These are phyloP conservation scores for Boleophthalmus pectinirostris DNA, from an alignment of 2,113 vertebrate species.

Conservation along the genomic window DNA sequence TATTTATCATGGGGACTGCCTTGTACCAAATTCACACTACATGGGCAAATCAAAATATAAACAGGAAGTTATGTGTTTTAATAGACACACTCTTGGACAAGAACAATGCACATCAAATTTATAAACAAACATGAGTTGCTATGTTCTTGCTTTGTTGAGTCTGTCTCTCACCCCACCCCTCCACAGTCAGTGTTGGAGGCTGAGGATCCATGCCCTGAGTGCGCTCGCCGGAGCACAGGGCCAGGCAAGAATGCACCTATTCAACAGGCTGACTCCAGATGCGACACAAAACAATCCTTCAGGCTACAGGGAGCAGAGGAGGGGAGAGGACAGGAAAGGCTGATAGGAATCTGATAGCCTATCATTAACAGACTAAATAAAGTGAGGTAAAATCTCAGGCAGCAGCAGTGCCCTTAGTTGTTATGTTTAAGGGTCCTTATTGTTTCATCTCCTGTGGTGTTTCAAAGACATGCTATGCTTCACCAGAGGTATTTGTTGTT, in stretches of 20 bases:
- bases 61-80: not conserved
- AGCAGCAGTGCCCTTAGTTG: constrained; percentile 55
- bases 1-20: too few relatives aligned
- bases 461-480: constrained; percentile 41
- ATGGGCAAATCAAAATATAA: not conserved
- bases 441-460: constrained; percentile 50
- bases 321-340: constrained; percentile 69
- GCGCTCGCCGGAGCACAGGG: constrained; percentile 68
- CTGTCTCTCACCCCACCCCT: constrained; percentile 33
- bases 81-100: not conserved
- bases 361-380: constrained; percentile 79
- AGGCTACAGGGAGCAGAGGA: constrained; percentile 66
- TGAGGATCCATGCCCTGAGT: constrained; percentile 48
- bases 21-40: not conserved
- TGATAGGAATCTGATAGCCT: constrained; percentile 81
- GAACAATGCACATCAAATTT: constrained; percentile 24
- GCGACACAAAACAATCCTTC: constrained; percentile 68
- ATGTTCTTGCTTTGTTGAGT: constrained; percentile 10
- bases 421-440: constrained; percentile 62
- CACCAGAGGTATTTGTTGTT: constrained; percentile 46
- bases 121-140: constrained; percentile 5
- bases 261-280: constrained; percentile 62
- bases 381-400: constrained; percentile 66
- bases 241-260: constrained; percentile 65
- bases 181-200: constrained; percentile 30